Base-by-base conservation (phyloP, 2,888 invertebrate genomes). In the Lumbricus terrestris region DNA sequence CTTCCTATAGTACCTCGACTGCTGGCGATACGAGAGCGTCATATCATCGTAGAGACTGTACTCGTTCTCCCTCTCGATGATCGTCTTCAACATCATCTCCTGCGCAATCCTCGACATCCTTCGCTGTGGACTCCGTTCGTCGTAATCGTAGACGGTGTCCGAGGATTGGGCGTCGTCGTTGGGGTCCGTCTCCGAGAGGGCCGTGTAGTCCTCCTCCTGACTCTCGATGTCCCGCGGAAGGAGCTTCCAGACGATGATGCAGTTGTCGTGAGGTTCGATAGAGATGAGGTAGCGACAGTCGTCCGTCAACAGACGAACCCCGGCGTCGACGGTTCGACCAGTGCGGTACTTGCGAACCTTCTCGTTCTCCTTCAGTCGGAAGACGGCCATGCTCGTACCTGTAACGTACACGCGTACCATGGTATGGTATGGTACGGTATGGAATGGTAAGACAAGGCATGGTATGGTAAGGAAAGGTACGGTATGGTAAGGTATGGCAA, bases 201-300 rank as follows among this genome's bases (percentile, higher is more conserved):
- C 85, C 20, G 85, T 34, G 85, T 85, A 85, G n/a, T 85, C 85
- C 37, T 85, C 85, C 85, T 20, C 85, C 85, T 85, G 85, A 35
- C 34, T 85, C 37, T 85, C 85, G 34, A 85, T 85, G 34, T 85
- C 85, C 85, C 85, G 4, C 37, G 85, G 85, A 4, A 85, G 85
- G 29, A 85, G 85, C 85, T 85, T 85, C 85, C 85, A 85, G 85
- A 85, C 85, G 34, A 85, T 35, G 35, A 85, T 35, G 23, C 18
- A 35, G 37, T 34, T 37, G 15, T 85, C 85, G 11, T 85, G 34
- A 8, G 85, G 85, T 18, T 85, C 85, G 35, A 85, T 35, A 11
- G 85, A 85, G 20, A 85, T 15, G 6, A 85, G 85, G 37, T 85
- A 85, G 15, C 34, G 85, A 85, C 85, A 85, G 85, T 85, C 85